phyloP scores from a whole-genome alignment of 92 coral and sea anemone genomes.

The Zoanthus sansibaricus region DNA sequence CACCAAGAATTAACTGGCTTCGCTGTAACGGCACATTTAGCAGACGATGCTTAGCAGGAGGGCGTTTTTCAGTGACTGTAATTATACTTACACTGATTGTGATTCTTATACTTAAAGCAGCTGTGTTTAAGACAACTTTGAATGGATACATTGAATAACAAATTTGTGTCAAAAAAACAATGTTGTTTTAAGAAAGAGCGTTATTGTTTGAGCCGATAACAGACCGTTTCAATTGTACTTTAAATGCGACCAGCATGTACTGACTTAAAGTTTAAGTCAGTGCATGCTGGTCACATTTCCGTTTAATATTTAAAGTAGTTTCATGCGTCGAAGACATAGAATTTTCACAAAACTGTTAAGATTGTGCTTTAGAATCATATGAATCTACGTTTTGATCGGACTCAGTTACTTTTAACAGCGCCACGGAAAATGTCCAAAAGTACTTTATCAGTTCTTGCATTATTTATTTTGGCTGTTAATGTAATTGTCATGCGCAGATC shows the following conservation, averaged over 20 bases:
- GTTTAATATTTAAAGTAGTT: no score
- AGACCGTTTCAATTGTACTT: no score
- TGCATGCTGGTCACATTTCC: no score
- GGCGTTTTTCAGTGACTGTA: neutral
- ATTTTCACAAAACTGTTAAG: neutral
- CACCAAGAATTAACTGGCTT: no score
- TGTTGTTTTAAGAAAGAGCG: no score
- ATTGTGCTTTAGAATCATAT: neutral
- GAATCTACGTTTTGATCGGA: neutral
- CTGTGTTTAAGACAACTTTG: neutral
- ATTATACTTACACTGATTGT: neutral
- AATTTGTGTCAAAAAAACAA: no score
- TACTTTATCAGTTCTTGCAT: neutral
- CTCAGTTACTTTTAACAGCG: neutral
- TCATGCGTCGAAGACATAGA: no score
- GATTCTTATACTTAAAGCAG: constrained; percentile 2
- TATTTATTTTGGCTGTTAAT: constrained; percentile 14
- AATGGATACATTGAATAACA: neutral
- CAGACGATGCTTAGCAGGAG: neutral
- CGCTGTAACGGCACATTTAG: neutral
- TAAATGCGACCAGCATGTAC: no score
- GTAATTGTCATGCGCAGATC: constrained; percentile 40
- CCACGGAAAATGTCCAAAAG: neutral
- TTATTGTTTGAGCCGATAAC: no score
- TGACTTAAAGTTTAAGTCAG: no score